phyloP scores from a whole-genome alignment of 2,888 invertebrate species.

The Fragum whitleyi region DNA sequence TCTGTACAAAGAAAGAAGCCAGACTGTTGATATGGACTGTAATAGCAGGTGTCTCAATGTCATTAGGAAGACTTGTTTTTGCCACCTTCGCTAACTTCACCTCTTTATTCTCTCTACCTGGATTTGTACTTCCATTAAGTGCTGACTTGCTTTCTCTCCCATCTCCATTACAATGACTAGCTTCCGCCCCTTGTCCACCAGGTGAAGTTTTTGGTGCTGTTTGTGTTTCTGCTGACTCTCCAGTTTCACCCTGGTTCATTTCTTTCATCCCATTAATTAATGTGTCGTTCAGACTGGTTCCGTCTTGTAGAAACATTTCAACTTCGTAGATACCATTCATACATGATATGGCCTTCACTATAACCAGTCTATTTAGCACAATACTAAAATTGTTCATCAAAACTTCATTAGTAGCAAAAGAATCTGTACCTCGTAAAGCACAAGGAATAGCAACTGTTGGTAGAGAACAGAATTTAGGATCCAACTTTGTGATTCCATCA shows the following conservation, averaged over 20 bases:
- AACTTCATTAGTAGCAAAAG: slow-evolving; percentile 33
- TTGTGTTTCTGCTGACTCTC: not conserved
- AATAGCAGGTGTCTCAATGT: not conserved
- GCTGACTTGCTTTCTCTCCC: not conserved
- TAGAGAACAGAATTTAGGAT: slow-evolving; percentile 27
- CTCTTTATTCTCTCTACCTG: not conserved
- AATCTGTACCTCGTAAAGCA: slow-evolving; percentile 41
- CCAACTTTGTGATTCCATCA: slow-evolving; percentile 83
- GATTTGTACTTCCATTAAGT: not conserved
- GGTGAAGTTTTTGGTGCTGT: not conserved
- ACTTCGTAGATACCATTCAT: slow-evolving; percentile 58
- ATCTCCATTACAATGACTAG: not conserved
- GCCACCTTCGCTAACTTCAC: not conserved
- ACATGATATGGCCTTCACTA: slow-evolving; percentile 34
- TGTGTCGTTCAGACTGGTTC: slow-evolving; percentile 25
- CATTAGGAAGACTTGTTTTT: not conserved
- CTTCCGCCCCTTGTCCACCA: not conserved
- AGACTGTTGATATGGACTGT: slow-evolving; percentile 32
- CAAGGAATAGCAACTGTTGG: slow-evolving; percentile 62
- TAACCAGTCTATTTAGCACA: slow-evolving; percentile 35
- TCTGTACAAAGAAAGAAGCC: slow-evolving; percentile 40
- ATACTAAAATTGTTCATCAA: slow-evolving; percentile 15
- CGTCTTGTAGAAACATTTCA: slow-evolving; percentile 49
- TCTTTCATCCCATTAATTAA: not conserved
- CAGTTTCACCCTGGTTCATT: not conserved